Percentiles rank a stretch among this genome's conserved stretches.
Conservation (phyloP, 2,113 vertebrate species). For the Callaeas wilsoni region DNA sequence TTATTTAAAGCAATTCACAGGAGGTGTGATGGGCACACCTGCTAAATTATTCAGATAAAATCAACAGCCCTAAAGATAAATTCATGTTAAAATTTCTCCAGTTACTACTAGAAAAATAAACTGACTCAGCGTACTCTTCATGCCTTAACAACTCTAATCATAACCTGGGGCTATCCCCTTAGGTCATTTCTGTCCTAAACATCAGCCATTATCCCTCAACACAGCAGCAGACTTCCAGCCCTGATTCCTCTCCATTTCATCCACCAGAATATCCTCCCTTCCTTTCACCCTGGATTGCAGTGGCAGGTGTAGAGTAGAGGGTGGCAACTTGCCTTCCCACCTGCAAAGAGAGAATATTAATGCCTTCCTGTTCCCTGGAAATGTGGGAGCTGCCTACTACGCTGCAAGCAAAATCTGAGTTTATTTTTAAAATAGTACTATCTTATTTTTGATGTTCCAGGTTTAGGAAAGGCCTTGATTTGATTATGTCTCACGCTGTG, state of each 20-base stretch:
- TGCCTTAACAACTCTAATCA: neutral
- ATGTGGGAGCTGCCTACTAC: neutral
- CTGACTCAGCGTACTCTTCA: neutral
- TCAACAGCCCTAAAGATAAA: neutral
- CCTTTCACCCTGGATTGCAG: neutral
- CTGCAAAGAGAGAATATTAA: neutral
- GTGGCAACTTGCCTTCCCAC: neutral
- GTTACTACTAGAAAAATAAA: neutral
- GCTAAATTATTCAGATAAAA: neutral
- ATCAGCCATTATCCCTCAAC: neutral
- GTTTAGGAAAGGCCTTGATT: neutral
- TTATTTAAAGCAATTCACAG: neutral
- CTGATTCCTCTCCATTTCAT: neutral
- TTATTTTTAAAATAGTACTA: slow-evolving; percentile 15
- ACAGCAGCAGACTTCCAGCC: neutral
- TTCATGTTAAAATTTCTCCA: neutral
- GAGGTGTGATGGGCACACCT: neutral
- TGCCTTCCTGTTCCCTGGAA: neutral
- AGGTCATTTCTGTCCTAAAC: neutral
- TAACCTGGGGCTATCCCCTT: neutral
- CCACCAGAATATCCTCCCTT: neutral
- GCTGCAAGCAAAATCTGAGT: neutral
- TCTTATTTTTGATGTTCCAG: neutral
- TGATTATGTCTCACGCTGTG: neutral
- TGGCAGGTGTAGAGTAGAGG: neutral